phyloP scores from a whole-genome alignment of 1,140 invertebrate species.

The Pollicipes pollicipes region DNA sequence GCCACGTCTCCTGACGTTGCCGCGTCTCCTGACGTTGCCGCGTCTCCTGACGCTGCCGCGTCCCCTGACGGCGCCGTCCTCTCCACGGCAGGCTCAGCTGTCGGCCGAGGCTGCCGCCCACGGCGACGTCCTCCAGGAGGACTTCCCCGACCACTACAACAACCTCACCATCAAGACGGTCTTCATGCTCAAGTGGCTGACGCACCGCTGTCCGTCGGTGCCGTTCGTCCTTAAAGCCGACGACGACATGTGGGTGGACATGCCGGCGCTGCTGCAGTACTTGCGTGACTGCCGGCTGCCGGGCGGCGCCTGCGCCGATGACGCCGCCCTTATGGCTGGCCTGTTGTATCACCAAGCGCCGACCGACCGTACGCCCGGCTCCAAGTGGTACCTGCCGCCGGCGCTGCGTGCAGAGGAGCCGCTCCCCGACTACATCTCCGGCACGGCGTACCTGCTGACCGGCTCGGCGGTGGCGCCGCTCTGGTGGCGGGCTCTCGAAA shows the following conservation, averaged over 20 bases:
- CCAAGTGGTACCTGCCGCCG: constrained; percentile 8
- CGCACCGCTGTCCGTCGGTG: constrained; percentile 13
- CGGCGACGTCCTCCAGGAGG: constrained; percentile 22
- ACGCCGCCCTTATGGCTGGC: constrained; percentile 13
- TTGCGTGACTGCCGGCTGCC: constrained; percentile 2
- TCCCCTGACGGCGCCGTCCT: too few relatives aligned
- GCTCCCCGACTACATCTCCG: constrained; percentile 22
- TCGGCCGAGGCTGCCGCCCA: constrained; percentile 16
- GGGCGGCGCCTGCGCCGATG: constrained; percentile 15
- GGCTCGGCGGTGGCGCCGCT: constrained; percentile 16
- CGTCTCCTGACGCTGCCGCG: too few relatives aligned
- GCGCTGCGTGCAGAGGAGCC: constrained; percentile 15
- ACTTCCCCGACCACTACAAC: constrained; percentile 20
- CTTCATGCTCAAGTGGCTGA: constrained; percentile 16
- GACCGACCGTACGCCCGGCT: constrained; percentile 8
- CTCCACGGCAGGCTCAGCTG: constrained; percentile 7
- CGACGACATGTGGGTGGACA: constrained; percentile 21
- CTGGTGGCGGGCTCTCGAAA: constrained; percentile 18
- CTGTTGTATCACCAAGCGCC: constrained; percentile 18
- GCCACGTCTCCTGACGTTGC: too few relatives aligned
- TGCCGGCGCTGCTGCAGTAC: constrained; percentile 13
- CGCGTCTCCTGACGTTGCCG: too few relatives aligned
- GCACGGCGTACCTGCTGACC: constrained; percentile 22
- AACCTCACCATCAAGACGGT: constrained; percentile 19
- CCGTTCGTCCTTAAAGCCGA: constrained; percentile 20